phyloP scores from a whole-genome alignment of 2,113 vertebrate species.

The Oryctolagus cuniculus region mOryCun1.1 NC_091434.1:97729501-97730000 shows the following conservation, averaged over 20 bases:
- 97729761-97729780: not conserved
- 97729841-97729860: not conserved
- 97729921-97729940: not conserved
- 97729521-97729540: not conserved
- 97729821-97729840: not conserved
- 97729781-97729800: not conserved
- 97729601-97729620: not conserved
- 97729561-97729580: not conserved
- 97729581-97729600: not conserved
- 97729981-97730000: not conserved
- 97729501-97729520: not conserved
- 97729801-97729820: not conserved
- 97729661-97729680: not conserved
- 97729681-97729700: not conserved
- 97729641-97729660: not conserved
- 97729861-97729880: conserved; percentile 24
- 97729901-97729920: not conserved
- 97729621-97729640: not conserved
- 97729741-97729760: not conserved
- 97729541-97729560: not conserved
- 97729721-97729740: not conserved
- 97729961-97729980: conserved; percentile 20
- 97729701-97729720: not conserved
- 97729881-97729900: conserved; percentile 48
- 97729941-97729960: conserved; percentile 5